Evolutionary conservation across 2,888 invertebrate genomes (phyloP).

Genomic region (Rotaria sp.): DNA sequence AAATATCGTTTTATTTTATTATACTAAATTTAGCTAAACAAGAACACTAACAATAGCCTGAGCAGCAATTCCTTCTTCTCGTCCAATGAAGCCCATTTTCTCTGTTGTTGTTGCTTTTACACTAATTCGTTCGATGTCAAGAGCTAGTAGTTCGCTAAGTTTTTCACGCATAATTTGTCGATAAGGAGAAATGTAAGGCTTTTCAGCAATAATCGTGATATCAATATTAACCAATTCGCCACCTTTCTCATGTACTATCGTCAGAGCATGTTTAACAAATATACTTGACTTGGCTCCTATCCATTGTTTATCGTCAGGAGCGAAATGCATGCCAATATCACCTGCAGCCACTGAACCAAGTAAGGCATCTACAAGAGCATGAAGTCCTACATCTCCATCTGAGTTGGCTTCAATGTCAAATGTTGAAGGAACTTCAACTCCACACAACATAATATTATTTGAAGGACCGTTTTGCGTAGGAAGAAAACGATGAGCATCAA

Average conservation of each 20-base stretch:
- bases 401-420: slow-evolving; percentile 9
- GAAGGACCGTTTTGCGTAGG: not conserved
- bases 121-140: not conserved
- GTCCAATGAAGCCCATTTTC: slow-evolving; percentile 11
- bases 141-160: not conserved
- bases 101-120: slow-evolving; percentile 29
- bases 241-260: not conserved
- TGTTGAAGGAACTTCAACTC: not conserved
- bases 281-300: not conserved
- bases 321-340: slow-evolving; percentile 29
- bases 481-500: slow-evolving; percentile 19
- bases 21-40: not conserved
- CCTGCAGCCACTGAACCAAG: slow-evolving; percentile 27
- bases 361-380: slow-evolving; percentile 30
- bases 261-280: not conserved
- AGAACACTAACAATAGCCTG: not conserved
- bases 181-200: not conserved
- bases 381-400: slow-evolving; percentile 28
- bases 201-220: slow-evolving; percentile 26
- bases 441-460: not conserved
- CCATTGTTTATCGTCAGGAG: not conserved
- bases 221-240: slow-evolving; percentile 15
- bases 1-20: not conserved
- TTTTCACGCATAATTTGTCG: not conserved
- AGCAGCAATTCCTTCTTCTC: slow-evolving; percentile 23